A percentile compares a stretch with the other conserved stretches of the same genome.
Evolutionary conservation across 2,797 vertebrate species (phyloP).

Genomic region (Cygnus olor): DNA sequence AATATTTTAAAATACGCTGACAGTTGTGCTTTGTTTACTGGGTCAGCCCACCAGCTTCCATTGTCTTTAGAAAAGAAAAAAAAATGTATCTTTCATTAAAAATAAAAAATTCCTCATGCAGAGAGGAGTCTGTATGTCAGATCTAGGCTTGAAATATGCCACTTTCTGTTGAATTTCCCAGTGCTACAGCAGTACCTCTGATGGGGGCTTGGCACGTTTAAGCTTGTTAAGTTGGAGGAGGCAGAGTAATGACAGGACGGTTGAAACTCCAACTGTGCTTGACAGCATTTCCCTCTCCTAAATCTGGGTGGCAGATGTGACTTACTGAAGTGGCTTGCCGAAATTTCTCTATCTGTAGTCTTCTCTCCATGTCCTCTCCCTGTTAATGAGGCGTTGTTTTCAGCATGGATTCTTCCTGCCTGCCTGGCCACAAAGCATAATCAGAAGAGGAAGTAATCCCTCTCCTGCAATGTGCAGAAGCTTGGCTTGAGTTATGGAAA

Average conservation of each 20-base stretch:
- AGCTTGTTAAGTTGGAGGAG: slow-evolving; percentile 46
- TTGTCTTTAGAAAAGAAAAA: slow-evolving; percentile 54
- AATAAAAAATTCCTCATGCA: slow-evolving; percentile 53
- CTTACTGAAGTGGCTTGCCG: slow-evolving; percentile 44
- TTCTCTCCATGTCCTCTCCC: neutral
- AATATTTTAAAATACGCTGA: slow-evolving; percentile 45
- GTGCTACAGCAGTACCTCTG: slow-evolving; percentile 25
- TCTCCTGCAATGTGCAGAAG: neutral
- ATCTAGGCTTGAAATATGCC: slow-evolving; percentile 29
- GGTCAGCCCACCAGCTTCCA: slow-evolving; percentile 31
- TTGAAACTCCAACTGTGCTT: slow-evolving; percentile 40
- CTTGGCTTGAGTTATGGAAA: slow-evolving; percentile 27
- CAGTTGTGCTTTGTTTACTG: slow-evolving; percentile 55
- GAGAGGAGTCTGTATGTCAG: slow-evolving; percentile 29
- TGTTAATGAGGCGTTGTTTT: neutral
- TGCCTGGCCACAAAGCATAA: neutral
- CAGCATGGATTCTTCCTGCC: slow-evolving; percentile 46
- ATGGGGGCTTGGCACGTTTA: slow-evolving; percentile 23
- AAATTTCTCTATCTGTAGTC: slow-evolving; percentile 4
- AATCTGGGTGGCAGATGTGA: slow-evolving; percentile 66
- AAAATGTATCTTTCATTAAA: neutral
- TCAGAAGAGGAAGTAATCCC: neutral
- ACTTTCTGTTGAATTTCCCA: slow-evolving; percentile 43
- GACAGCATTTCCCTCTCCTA: slow-evolving; percentile 28
- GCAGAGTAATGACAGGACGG: slow-evolving; percentile 51